Conservation (phyloP, 2,797 vertebrate species). For the Synanceia verrucosa region DNA sequence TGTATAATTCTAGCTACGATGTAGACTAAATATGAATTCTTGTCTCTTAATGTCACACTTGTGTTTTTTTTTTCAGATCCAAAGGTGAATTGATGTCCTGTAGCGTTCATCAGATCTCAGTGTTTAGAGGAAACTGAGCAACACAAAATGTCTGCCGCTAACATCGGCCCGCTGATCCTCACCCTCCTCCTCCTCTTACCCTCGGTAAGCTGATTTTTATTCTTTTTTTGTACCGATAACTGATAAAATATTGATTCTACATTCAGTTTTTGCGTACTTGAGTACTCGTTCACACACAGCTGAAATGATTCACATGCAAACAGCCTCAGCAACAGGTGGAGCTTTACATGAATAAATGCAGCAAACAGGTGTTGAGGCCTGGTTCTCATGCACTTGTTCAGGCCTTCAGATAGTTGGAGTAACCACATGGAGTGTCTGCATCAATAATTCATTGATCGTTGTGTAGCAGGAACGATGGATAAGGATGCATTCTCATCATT, state of each 20-base stretch:
- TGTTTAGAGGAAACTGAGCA: slow-evolving; percentile 17
- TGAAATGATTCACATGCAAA: neutral
- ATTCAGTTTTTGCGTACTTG: neutral
- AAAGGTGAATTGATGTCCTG: slow-evolving; percentile 43
- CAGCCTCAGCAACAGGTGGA: slow-evolving; percentile 30
- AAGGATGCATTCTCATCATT: slow-evolving; percentile 39
- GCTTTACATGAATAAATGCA: slow-evolving; percentile 34
- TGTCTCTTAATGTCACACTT: neutral
- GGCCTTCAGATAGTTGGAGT: neutral
- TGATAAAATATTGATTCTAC: neutral
- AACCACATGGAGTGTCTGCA: slow-evolving; percentile 21
- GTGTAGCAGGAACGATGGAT: slow-evolving; percentile 22
- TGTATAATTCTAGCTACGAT: neutral
- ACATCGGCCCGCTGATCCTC: slow-evolving; percentile 20
- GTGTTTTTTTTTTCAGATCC: slow-evolving; percentile 55
- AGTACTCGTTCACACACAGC: too few relatives aligned
- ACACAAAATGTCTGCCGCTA: slow-evolving; percentile 48
- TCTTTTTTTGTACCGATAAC: neutral
- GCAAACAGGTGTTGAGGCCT: neutral
- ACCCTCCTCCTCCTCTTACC: slow-evolving; percentile 41
- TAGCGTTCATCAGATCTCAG: neutral
- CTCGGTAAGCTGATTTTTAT: slow-evolving; percentile 35
- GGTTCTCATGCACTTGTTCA: slow-evolving; percentile 7
- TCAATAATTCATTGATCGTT: slow-evolving; percentile 54
- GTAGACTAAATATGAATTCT: neutral